Base-by-base conservation (phyloP, 1,140 invertebrate genomes). In the Bombus fervidus region DNA sequence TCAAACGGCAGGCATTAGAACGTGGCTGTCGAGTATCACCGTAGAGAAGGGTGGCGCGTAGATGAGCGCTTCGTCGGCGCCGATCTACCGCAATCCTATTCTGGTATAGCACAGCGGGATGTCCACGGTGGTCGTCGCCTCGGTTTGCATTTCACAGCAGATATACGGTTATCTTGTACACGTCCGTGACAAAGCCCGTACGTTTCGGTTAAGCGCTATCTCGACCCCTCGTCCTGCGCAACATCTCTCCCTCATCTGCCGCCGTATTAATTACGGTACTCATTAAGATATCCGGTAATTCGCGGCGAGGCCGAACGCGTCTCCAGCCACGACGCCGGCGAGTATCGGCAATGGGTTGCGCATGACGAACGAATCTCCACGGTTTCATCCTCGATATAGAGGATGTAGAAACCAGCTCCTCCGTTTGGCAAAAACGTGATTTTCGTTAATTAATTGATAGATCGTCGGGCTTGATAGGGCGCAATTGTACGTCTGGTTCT, bases 251-350 rank as follows among this genome's bases (percentile, higher is more conserved):
- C 92, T 93, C 93, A 95, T 95, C 93, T 93, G 91, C 91, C 93
- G 94, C 90, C 93, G 93, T 94, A 94, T 95, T 95, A 95, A 95
- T 94, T 95, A 95, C 93, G 92, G 92, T 92, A 94, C 93, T 95
- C 93, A 94, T 95, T 95, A 94, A 95, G 94, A 94, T 95, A 95
- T 94, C 93, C 93, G 92, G 94, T 91, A 91, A 91, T 91, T 91
- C 90, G 89, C 87, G 90, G 89, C 81, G 85, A 86, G 84, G 75
- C 72, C 76, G 89, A 81, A 82, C 89, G 83, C 87, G 84, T 89
- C 74, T 75, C 53, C 66, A 76, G 68, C 53, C 74, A 9, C 5
- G 64, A 15, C 64, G 31, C 28, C 22, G 6, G 6, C 18, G 47
- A 53, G 18, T 53, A 53, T 53, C 47, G 47, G 47, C 47, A 8